Percentiles rank a stretch among this genome's conserved stretches.
Evolutionary conservation across 2,888 invertebrate species (phyloP).

Genomic region (Callinectes sapidus): DNA sequence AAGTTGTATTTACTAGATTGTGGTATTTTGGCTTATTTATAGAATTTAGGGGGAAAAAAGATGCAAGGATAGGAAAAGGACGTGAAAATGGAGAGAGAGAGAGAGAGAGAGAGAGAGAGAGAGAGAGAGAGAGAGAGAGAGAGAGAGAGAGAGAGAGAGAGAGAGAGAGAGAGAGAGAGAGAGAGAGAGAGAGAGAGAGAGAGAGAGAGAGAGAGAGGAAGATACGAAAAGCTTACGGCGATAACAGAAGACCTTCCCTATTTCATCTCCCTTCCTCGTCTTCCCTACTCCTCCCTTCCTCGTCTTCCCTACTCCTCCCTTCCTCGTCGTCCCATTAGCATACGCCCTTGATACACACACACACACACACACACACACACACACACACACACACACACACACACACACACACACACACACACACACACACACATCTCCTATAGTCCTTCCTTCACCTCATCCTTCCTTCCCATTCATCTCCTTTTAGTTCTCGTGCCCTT

Average conservation of each 20-base stretch:
- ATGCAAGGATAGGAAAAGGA: background rate
- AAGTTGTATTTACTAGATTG: too few species aligned
- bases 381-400: too few species aligned
- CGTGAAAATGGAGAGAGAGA: background rate
- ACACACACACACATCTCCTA: background rate
- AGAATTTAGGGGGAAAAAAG: background rate
- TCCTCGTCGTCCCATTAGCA: background rate
- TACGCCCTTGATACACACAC: too few species aligned
- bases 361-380: too few species aligned
- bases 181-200: too few species aligned
- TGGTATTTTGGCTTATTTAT: too few species aligned
- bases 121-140: background rate
- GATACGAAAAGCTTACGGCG: background rate
- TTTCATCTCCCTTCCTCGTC: background rate
- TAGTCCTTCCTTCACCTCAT: background rate
- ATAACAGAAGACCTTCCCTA: background rate
- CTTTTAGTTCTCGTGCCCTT: background rate
- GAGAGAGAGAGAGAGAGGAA: background rate
- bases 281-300: background rate
- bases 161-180: too few species aligned
- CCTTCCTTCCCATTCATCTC: background rate
- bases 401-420: too few species aligned
- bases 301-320: background rate
- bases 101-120: too few species aligned
- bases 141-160: background rate